These are phyloP conservation scores for Tolypeutes matacus DNA, from an alignment of 2,797 vertebrate species.

Conservation along the genomic window DNA sequence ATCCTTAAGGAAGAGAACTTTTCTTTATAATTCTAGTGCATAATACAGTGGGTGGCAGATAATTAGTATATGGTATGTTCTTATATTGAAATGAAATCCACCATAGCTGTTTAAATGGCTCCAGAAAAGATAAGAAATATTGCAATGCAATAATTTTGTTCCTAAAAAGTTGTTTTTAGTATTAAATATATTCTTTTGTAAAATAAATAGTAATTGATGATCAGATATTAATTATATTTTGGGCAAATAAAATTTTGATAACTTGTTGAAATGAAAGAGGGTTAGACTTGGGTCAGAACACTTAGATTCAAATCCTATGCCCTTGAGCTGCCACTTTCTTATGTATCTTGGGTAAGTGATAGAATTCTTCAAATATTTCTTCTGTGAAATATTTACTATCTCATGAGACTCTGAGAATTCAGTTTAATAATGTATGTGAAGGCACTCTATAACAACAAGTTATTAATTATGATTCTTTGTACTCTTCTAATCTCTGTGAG, in stretches of 20 bases:
- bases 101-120: slow-evolving; percentile 7
- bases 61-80: slow-evolving; percentile 10
- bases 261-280: not conserved
- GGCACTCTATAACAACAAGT: not conserved
- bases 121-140: not conserved
- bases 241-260: too few species aligned
- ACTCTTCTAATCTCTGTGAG: not conserved
- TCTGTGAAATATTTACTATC: slow-evolving; percentile 5
- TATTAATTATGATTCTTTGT: slow-evolving; percentile 22
- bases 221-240: not conserved
- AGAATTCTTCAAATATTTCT: slow-evolving; percentile 12
- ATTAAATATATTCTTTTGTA: slow-evolving; percentile 19
- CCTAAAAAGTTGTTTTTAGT: slow-evolving; percentile 8
- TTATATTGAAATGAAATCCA: not conserved
- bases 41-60: not conserved
- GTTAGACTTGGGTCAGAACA: not conserved
- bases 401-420: not conserved
- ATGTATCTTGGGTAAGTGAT: not conserved
- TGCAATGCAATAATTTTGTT: not conserved
- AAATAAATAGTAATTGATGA: not conserved
- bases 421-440: slow-evolving; percentile 11
- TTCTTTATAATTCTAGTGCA: not conserved
- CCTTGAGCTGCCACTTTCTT: not conserved
- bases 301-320: not conserved
- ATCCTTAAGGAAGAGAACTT: not conserved